Conservation (phyloP, 2,797 vertebrate genomes). For the Siniperca undulata region DNA sequence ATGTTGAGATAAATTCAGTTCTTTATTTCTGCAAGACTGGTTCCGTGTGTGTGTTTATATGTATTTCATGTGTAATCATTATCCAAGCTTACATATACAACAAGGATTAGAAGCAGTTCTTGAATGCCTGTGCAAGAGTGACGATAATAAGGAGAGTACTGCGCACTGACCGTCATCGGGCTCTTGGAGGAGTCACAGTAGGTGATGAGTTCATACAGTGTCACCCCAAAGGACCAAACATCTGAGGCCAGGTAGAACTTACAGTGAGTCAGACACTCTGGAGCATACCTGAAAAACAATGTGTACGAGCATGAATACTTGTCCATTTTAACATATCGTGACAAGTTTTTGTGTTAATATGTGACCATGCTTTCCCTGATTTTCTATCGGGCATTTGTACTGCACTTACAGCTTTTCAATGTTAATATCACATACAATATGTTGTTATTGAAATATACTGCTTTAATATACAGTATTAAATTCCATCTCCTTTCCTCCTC, state of each 20-base stretch:
- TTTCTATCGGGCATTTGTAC: no score
- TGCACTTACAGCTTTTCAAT: not conserved
- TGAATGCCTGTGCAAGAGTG: not conserved
- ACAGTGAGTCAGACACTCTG: constrained; percentile 93
- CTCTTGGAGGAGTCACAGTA: constrained; percentile 92
- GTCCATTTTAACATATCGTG: not conserved
- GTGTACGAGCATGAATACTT: not conserved
- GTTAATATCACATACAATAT: not conserved
- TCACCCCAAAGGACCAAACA: constrained; percentile 98
- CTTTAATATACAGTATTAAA: not conserved
- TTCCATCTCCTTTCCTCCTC: not conserved
- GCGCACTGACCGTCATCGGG: constrained; percentile 91
- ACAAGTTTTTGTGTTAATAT: no score
- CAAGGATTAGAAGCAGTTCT: not conserved
- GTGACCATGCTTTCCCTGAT: not conserved
- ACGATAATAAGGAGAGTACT: not conserved
- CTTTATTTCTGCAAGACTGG: not conserved
- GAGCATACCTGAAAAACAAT: constrained; percentile 92
- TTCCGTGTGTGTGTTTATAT: not conserved
- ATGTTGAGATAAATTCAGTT: not conserved
- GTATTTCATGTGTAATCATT: constrained; percentile 4
- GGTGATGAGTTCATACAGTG: constrained; percentile 95
- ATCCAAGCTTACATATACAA: not conserved
- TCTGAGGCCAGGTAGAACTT: constrained; percentile 97
- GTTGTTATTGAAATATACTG: not conserved